Evolutionary conservation across 2,888 invertebrate genomes (phyloP).

Genomic region (Hypselothyrea guttata): DNA sequence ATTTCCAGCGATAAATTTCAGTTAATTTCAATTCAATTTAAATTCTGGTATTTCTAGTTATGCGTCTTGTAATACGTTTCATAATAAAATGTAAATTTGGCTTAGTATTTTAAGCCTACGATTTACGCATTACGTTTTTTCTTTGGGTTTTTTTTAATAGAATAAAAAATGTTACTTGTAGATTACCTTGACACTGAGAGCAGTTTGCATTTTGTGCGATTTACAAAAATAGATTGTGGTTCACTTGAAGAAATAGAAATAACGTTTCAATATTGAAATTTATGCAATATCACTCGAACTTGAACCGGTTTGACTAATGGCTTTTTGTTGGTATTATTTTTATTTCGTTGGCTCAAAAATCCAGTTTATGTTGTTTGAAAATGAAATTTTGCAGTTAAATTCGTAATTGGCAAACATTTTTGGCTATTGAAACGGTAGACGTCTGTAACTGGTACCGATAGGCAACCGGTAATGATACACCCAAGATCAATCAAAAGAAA

Average conservation of each 20-base stretch:
- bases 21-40: too few relatives aligned
- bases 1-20: too few relatives aligned
- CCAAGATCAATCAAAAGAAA: neutral
- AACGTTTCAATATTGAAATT: conserved; percentile 19
- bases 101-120: too few relatives aligned
- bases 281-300: conserved; percentile 16
- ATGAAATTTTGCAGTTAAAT: conserved; percentile 1
- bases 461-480: conserved; percentile 2
- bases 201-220: conserved; percentile 4
- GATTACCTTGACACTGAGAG: conserved; percentile 28
- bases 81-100: too few relatives aligned
- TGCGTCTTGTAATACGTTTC: too few relatives aligned
- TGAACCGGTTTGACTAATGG: conserved; percentile 30
- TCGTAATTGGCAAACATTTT: conserved; percentile 20
- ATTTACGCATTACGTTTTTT: too few relatives aligned
- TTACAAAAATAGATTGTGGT: conserved; percentile 27
- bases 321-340: neutral
- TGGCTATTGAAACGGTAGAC: conserved; percentile 11
- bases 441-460: conserved; percentile 28
- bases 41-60: too few relatives aligned
- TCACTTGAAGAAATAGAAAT: conserved; percentile 14
- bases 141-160: neutral
- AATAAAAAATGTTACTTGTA: neutral
- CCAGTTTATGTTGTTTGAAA: conserved; percentile 33
- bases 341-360: conserved; percentile 14